These are phyloP conservation scores for Beris morrisii DNA, from an alignment of 2,888 invertebrate species.

Conservation along the genomic window DNA sequence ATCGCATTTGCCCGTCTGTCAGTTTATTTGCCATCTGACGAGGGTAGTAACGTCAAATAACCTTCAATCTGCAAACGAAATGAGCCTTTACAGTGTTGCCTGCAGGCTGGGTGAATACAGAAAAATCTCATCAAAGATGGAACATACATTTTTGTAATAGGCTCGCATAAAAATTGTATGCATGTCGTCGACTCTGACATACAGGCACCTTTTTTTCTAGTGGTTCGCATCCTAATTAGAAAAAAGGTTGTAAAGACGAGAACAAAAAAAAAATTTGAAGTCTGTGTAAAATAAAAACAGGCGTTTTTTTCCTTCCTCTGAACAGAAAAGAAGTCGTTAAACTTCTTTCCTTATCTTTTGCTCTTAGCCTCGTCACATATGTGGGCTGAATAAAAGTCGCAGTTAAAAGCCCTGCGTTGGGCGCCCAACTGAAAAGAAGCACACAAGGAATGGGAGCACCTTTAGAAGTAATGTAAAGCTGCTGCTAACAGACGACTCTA, in stretches of 20 bases:
- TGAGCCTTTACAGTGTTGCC: neutral
- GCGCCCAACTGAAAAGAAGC: too few relatives aligned
- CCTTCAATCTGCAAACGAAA: conserved; percentile 8
- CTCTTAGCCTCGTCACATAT: conserved; percentile 9
- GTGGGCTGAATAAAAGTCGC: neutral
- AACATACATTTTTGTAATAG: neutral
- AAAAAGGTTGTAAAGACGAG: neutral
- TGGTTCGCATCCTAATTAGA: conserved; percentile 24
- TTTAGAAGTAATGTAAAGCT: too few relatives aligned
- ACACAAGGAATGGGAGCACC: too few relatives aligned
- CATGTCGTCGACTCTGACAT: neutral
- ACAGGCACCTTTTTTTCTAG: conserved; percentile 7
- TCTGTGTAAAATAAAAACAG: too few relatives aligned
- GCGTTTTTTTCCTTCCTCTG: too few relatives aligned
- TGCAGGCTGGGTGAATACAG: neutral
- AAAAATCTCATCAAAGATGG: neutral
- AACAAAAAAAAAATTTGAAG: too few relatives aligned
- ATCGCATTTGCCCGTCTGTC: too few relatives aligned
- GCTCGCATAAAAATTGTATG: neutral
- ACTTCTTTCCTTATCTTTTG: conserved; percentile 9
- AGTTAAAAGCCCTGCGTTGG: too few relatives aligned
- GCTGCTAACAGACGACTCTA: too few relatives aligned
- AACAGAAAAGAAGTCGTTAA: conserved; percentile 13
- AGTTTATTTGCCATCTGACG: conserved; percentile 15
- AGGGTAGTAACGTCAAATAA: conserved; percentile 10